Evolutionary conservation across 2,797 vertebrate species (phyloP).

Genomic region (Pipistrellus kuhlii): DNA sequence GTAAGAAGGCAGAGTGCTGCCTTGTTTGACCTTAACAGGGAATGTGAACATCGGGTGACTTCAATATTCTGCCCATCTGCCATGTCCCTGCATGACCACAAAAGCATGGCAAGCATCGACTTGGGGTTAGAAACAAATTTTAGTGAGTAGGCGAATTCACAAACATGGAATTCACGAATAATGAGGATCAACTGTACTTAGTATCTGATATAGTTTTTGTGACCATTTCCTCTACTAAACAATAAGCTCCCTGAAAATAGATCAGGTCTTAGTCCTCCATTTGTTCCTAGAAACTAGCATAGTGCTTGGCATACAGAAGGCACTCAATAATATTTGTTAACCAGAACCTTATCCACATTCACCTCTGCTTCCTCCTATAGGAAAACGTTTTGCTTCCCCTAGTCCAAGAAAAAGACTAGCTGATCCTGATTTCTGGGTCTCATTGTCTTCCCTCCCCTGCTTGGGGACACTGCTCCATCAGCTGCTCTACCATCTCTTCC

Average conservation of each 20-base stretch:
- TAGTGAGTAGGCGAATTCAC: not conserved
- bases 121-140: not conserved
- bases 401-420: not conserved
- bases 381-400: not conserved
- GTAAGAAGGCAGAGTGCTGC: not conserved
- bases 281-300: not conserved
- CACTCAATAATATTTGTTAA: not conserved
- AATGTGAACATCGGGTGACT: rapidly evolving
- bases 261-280: not conserved
- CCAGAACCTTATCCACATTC: not conserved
- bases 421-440: not conserved
- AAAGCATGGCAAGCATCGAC: not conserved
- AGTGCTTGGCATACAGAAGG: not conserved
- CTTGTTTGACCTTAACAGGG: not conserved
- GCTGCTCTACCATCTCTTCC: not conserved
- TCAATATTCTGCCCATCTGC: not conserved
- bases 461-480: not conserved
- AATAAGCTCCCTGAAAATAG: not conserved
- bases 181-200: not conserved
- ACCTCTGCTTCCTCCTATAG: not conserved
- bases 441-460: not conserved
- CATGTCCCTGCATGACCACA: not conserved
- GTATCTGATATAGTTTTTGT: not conserved
- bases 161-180: not conserved
- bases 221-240: not conserved